Base-by-base conservation (phyloP, 2,113 vertebrate genomes). In the Sylvicapra grimmia region DNA sequence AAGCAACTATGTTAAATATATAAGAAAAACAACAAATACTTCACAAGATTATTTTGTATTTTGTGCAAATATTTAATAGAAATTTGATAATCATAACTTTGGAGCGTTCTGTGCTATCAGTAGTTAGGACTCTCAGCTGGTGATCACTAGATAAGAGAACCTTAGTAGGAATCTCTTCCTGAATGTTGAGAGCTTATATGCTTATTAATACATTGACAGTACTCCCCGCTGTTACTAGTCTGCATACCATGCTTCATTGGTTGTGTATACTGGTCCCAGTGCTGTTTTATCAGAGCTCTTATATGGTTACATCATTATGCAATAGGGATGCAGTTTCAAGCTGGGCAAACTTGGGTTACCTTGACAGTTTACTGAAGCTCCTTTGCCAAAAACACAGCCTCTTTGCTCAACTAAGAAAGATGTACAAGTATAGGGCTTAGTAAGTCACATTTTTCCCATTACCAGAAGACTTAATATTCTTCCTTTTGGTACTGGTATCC, bases 291-390 rank as follows among this genome's bases (percentile, higher is more conserved):
- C 47, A 72, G 93, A 98, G 53, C 94, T 95, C 53, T 31, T 27
- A 3, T 53, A 63, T 27, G 61, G 75, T 29, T 7, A 47, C 94
- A 12, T 6, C 90, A 94, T 93, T 95, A 96, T 84, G 5, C 44
- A 92, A 36, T 82, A 94, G 96, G 92, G 18, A 2, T 31, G 25
- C 0, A 0, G 29, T 89, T 84, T 25, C 59, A 97, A 94, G 2
- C n/a, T 88, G 84, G 14, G 58, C 54, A 88, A 97, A 98, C 97
- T 98, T 98, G 90, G 7, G 79, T 72, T 89, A 97, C 97, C 93
- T 97, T 98, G 27, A 80, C n/a, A 82, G 84, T 31, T 59, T 97
- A 79, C 21, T 19, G 63, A 95, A 94, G 92, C 94, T 59, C 90
- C 53, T 90, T 79, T 93, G 86, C 86, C 95, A 82, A 77, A 77